Evolutionary conservation across 2,113 vertebrate species (phyloP), one percentile per base, ranked within the genome.

Genomic region (Chaetops frenatus): DNA sequence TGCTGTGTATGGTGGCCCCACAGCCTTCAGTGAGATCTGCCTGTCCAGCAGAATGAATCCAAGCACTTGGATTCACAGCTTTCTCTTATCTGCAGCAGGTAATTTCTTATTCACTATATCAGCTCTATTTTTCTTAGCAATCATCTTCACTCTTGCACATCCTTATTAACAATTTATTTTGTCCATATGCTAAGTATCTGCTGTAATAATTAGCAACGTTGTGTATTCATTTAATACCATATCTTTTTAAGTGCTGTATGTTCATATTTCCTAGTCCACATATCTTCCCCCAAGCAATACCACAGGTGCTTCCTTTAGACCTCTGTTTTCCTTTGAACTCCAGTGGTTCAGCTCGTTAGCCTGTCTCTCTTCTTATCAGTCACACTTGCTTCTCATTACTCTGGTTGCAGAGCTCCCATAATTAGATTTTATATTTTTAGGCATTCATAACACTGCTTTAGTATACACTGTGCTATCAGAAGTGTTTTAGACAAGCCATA

Each of bases 381-480:
- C 72, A 78, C 79, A 27, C 56, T 93, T 0, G 0, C 35, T 84
- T 90, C 83, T 86, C 86, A 74, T 94, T 94, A 71, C 77, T 94
- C 47, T 38, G 29, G 64, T 74, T 88, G 88, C 92, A 86, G 60
- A 86, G 80, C 79, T 86, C 70, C 62, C 79, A 7, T 90, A 96
- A 97, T 97, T 94, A 93, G 71, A 73, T 92, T 94, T 93, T 78
- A 73, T 92, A 88, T 90, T 95, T 95, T 88, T 88, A 94, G 82
- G 76, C 58, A 88, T 94, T 93, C 88, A 62, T 66, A 92, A 70
- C 35, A 8, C 48, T 58, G 33, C 76, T 88, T 82, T 81, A 50
- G 50, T 64, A 58, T 92, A 81, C 4, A 4, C 67, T n/a, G 24
- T 44, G 76, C 58, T 93, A 77, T 90, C 88, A 92, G 86, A 95